Base-by-base conservation (phyloP, 2,797 vertebrate species). In the Lacerta bilineata region DNA sequence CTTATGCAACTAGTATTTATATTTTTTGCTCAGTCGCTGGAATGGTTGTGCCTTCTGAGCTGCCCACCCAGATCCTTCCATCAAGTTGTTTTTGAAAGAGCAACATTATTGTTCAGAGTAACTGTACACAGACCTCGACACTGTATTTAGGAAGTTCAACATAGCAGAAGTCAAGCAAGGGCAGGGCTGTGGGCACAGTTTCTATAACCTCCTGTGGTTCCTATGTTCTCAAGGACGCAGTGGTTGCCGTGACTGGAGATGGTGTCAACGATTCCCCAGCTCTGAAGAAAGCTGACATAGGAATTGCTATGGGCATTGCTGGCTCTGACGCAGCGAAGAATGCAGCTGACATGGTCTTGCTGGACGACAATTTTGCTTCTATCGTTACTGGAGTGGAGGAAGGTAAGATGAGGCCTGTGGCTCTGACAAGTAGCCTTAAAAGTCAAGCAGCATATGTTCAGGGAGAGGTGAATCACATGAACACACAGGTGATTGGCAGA, bases 351-450 rank as follows among this genome's bases (percentile, higher is more conserved):
- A 98, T 97, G 97, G 95, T 98, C 81, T 93, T 98, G 91, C 94
- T 98, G 89, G 97, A 98, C 84, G 97, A 98, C n/a, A 98, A 98
- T 92, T 98, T 98, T 74, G 97, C 97, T 20, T 98, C 97, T 68
- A 98, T 98, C 9, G 97, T 98, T 91, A 98, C 97, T 1, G 97
- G 97, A 88, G 97, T 98, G 41, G 97, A 98, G 89, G 97, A 98
- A 97, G 97, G 97, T 98, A 94, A 95, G 91, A 87, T 39, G 27
- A 87, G 0, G 1, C 1, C 85, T 23, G 29, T 66, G 86, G 68
- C 4, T 50, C 8, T 39, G 1, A 25, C 43, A 83, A 77, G 55
- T 23, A 79, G 72, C 83, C 85, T 84, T 68, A 83, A 86, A 41
- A 20, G 50, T 36, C 85, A 86, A 83, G 61, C 80, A 84, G 76